These are phyloP conservation scores for Trogon surrucura DNA, from an alignment of 2,113 vertebrate genomes.

Conservation along the genomic window DNA sequence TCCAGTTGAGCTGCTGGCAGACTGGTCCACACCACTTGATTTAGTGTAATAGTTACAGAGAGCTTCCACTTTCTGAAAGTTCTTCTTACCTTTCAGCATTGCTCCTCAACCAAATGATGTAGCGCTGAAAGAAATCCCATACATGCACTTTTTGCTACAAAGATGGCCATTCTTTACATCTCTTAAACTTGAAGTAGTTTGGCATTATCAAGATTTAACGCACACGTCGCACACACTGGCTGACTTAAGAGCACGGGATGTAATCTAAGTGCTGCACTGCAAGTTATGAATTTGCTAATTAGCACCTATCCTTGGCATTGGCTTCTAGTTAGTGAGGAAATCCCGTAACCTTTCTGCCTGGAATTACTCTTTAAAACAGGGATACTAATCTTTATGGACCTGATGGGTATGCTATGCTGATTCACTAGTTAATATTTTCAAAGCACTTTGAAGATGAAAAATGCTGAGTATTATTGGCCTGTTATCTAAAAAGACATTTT, in stretches of 20 bases:
- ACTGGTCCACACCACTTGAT: rapidly evolving
- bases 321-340: background rate
- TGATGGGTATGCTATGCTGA: background rate
- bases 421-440: constrained; percentile 48
- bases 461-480: constrained; percentile 61
- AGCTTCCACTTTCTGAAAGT: background rate
- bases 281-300: constrained; percentile 1
- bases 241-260: background rate
- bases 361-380: constrained; percentile 5
- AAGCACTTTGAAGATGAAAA: constrained; percentile 66
- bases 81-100: background rate
- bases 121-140: rapidly evolving
- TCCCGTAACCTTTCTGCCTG: background rate
- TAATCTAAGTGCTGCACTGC: background rate
- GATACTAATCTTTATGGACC: constrained; percentile 14
- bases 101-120: background rate
- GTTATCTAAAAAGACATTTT: constrained; percentile 68
- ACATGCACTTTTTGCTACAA: background rate
- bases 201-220: background rate
- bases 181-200: background rate
- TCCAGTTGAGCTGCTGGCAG: background rate
- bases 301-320: background rate
- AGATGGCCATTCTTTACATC: background rate
- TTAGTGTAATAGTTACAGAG: rapidly evolving
- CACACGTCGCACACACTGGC: rapidly evolving